Evolutionary conservation across 1,140 invertebrate species (phyloP), one percentile per base, ranked within the genome.

Genomic region (Drosophila nannoptera): DNA sequence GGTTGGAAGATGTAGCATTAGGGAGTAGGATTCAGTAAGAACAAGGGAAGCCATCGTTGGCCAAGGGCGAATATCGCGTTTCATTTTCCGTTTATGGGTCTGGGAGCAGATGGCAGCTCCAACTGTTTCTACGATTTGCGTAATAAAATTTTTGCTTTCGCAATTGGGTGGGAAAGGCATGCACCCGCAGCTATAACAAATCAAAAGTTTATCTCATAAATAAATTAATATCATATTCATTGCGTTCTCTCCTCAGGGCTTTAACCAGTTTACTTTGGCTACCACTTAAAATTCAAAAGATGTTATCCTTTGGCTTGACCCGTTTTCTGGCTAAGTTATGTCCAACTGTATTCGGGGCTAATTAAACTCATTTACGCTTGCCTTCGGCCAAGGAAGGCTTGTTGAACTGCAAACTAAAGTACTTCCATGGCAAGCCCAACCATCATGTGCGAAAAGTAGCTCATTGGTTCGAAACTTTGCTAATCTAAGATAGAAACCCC

Each of bases 201-300:
- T 83, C 78, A 84, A 78, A 83, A 83, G 76, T 83, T 83, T 83
- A 78, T 80, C 78, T 73, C 80, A 66, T 84, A 83, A 84, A 83
- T 83, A 83, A 78, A 84, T 80, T 76, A 78, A 60, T 62, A 78
- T 69, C 61, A 75, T 22, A 22, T 22, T 22, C 22, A 22, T 22
- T 22, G 22, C 22, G 22, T 22, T 22, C 3, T 3, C 22, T 22
- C 22, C 22, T 22, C 22, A 22, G 22, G 22, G 22, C 22, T 22
- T 22, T 22, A 33, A 7, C 48, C 75, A 67, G 52, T 56, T 62
- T 54, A 45, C 60, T 32, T 50, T 7, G 48, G 36, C 45, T 40
- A 43, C 48, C 50, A 54, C 58, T 65, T 65, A 43, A 63, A 63
- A 56, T 60, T 56, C 38, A 35, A 16, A 46, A 42, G 59, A 62